Conservation (phyloP, 2,888 invertebrate genomes). For the Chrysolina haemoptera region DNA sequence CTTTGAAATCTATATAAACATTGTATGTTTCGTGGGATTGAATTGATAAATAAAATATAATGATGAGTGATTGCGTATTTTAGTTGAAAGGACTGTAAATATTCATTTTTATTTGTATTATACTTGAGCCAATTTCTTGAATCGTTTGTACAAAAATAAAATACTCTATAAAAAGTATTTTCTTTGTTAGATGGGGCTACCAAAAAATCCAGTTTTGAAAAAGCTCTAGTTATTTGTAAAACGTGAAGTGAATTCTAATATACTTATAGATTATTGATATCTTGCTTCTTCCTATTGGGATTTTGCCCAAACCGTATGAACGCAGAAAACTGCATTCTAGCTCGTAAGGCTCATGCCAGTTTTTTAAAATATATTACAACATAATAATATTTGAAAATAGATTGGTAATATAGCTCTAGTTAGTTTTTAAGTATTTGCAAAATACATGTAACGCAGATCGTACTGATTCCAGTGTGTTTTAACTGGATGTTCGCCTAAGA, state of each 20-base stretch:
- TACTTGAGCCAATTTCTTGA: constrained; percentile 31
- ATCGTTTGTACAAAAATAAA: constrained; percentile 43
- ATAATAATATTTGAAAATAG: constrained; percentile 56
- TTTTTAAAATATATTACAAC: constrained; percentile 64
- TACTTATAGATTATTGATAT: constrained; percentile 51
- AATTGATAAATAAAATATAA: too few relatives aligned
- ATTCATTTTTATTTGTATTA: neutral
- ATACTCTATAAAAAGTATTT: constrained; percentile 34
- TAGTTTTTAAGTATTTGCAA: constrained; percentile 66
- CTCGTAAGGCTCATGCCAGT: constrained; percentile 65
- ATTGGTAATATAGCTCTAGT: constrained; percentile 61
- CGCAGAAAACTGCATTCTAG: constrained; percentile 56
- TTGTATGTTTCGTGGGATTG: too few relatives aligned
- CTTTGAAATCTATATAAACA: too few relatives aligned
- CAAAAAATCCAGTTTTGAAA: constrained; percentile 30
- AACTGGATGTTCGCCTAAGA: constrained; percentile 69
- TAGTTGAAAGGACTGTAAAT: neutral
- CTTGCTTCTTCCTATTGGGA: constrained; percentile 65
- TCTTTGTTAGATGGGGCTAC: constrained; percentile 42
- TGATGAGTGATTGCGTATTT: too few relatives aligned
- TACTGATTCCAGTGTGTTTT: constrained; percentile 65
- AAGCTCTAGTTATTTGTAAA: constrained; percentile 50
- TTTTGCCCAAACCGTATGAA: constrained; percentile 56
- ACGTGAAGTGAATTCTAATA: constrained; percentile 53
- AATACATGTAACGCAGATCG: constrained; percentile 63